Evolutionary conservation across 2,888 invertebrate genomes (phyloP).

Genomic region (Parnassius smintheus): DNA sequence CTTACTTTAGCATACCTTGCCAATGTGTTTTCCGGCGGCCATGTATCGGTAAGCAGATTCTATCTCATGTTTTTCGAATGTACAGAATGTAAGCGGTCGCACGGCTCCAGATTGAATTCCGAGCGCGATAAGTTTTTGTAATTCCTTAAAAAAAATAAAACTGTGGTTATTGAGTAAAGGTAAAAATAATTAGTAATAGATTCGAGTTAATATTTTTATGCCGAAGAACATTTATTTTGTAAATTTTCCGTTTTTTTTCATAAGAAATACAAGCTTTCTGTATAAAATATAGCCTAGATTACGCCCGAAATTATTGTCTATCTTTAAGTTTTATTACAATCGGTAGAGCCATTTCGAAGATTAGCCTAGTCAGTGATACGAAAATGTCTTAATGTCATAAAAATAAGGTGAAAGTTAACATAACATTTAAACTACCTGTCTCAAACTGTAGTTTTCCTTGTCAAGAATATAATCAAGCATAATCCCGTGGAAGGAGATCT

Average conservation of each 20-base stretch:
- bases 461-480: slow-evolving; percentile 50
- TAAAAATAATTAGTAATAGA: too few species aligned
- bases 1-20: slow-evolving; percentile 59
- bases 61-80: slow-evolving; percentile 56
- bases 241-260: too few species aligned
- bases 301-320: too few species aligned
- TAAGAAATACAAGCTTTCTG: too few species aligned
- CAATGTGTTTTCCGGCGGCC: slow-evolving; percentile 83
- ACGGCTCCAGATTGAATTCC: slow-evolving; percentile 70
- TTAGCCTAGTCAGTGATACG: too few species aligned
- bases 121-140: slow-evolving; percentile 31
- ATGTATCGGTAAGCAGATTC: slow-evolving; percentile 74
- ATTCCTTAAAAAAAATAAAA: slow-evolving; percentile 25
- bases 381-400: too few species aligned
- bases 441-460: neutral
- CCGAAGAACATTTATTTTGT: too few species aligned
- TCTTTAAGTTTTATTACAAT: too few species aligned
- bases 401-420: too few species aligned
- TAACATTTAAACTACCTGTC: slow-evolving; percentile 44
- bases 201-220: too few species aligned
- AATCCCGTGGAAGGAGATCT: slow-evolving; percentile 52
- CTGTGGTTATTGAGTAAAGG: neutral
- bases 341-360: too few species aligned
- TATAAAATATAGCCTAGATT: too few species aligned
- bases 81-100: slow-evolving; percentile 24